Evolutionary conservation across 2,113 vertebrate species (phyloP), one percentile per base, ranked within the genome.

Genomic region (Manacus vitellinus): DNA sequence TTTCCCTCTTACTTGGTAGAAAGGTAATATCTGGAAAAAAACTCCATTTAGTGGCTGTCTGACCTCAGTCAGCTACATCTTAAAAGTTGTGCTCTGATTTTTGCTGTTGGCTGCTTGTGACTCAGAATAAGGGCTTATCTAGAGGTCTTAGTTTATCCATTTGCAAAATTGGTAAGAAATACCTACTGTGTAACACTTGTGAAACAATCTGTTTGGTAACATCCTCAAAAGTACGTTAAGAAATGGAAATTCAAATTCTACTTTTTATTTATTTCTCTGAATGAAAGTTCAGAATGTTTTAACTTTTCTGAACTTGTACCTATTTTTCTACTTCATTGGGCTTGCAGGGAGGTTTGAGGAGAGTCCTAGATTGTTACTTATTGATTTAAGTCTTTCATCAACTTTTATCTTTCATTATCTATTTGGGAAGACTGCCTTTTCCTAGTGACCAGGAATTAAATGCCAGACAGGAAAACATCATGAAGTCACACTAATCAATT

Each of bases 401-500:
- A 23, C 46, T 91, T 97, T 79, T 79, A 46, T 68, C 91, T 96
- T 73, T 95, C 82, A 51, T 83, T 84, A 68, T 86, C 46, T 80
- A 33, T 80, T 84, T 79, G 51, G 54, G 17, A 76, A 83, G 72
- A 27, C 55, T 92, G 74, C 41, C 71, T 94, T 92, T 78, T 82
- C 62, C 92, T 95, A 75, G 44, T 67, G 58, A 82, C 94, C 43
- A 88, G 74, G 63, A 88, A 81, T 44, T 83, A 63, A 89, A 79
- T 65, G 49, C 41, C 68, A 68, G 27, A 33, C 15, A 65, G 47
- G n/a, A 70, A 88, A 82, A 55, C 61, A 27, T 31, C 35, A 11
- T 15, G 14, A 91, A 74, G 35, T 85, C 46, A 78, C 59, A 49
- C 59, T 80, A 77, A 65, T 90, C 85, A 52, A 43, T 92, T 77